These are phyloP conservation scores for Stomatorhinus walkeri DNA, from an alignment of 2,797 vertebrate genomes.

Conservation along the genomic window DNA sequence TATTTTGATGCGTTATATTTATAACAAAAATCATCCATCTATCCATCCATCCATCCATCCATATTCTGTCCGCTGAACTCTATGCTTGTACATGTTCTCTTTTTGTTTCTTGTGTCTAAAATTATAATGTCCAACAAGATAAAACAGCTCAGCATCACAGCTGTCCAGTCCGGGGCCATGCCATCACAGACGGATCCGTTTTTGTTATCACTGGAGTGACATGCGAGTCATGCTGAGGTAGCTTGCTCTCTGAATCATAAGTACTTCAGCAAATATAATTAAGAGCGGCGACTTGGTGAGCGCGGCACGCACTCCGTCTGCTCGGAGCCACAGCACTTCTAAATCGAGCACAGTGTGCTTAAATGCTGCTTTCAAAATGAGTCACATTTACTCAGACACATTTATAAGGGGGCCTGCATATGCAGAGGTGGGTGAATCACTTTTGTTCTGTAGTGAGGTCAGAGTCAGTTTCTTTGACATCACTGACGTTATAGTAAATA, in stretches of 20 bases:
- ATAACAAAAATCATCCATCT: neutral
- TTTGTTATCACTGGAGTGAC: neutral
- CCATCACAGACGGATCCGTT: neutral
- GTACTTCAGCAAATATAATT: neutral
- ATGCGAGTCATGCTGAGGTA: neutral
- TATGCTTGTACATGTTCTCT: neutral
- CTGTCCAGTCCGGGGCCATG: neutral
- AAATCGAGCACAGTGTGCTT: neutral
- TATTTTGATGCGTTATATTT: neutral
- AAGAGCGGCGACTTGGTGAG: neutral
- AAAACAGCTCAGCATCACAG: neutral
- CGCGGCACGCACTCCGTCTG: neutral
- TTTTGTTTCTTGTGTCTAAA: neutral
- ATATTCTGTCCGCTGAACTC: neutral
- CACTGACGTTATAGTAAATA: conserved; percentile 1
- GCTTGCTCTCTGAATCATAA: neutral
- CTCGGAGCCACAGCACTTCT: neutral
- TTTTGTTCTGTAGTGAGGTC: neutral
- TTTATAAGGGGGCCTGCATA: neutral
- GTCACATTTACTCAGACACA: conserved; percentile 10
- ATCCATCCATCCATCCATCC: neutral
- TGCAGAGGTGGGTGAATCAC: neutral
- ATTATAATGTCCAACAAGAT: neutral
- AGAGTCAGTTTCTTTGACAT: neutral
- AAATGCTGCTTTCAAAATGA: neutral